These are phyloP conservation scores for Philypnodon macrostomus DNA, from an alignment of 2,797 vertebrate species.

Conservation along the genomic window DNA sequence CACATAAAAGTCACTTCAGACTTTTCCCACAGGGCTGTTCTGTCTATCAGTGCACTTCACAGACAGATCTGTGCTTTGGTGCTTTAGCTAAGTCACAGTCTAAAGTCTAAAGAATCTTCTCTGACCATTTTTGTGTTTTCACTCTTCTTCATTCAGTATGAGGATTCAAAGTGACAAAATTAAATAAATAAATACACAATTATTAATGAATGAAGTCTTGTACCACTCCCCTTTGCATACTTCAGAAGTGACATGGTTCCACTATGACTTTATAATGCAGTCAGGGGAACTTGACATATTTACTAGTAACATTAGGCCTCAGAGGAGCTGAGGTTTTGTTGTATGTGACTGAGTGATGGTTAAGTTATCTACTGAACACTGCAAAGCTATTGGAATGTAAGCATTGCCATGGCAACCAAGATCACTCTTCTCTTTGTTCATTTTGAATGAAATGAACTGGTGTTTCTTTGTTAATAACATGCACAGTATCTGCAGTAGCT, in stretches of 20 bases:
- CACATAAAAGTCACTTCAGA: constrained; percentile 17
- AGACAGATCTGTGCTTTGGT: constrained; percentile 18
- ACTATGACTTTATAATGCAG: constrained; percentile 47
- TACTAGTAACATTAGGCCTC: constrained; percentile 19
- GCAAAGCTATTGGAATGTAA: constrained; percentile 30
- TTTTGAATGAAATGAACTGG: constrained; percentile 45
- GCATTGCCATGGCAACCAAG: constrained; percentile 49
- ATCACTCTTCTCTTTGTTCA: constrained; percentile 33
- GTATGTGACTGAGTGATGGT: constrained; percentile 22
- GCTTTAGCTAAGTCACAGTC: constrained; percentile 18
- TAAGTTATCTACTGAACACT: constrained; percentile 40
- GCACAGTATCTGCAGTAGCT: constrained; percentile 24
- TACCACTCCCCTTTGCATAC: constrained; percentile 31
- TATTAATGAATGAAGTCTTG: too few species aligned
- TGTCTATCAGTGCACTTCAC: constrained; percentile 16
- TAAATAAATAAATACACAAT: too few species aligned
- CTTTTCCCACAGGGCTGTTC: constrained; percentile 8
- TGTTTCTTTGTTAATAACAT: constrained; percentile 44
- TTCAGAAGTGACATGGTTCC: constrained; percentile 56
- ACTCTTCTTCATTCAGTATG: too few species aligned
- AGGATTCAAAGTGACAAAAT: too few species aligned
- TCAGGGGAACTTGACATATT: constrained; percentile 16
- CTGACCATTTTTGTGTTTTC: constrained; percentile 36
- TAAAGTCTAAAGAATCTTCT: constrained; percentile 26
- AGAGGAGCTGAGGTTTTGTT: too few species aligned